These are phyloP conservation scores for Aphidoletes aphidimyza DNA, from an alignment of 2,888 invertebrate genomes.

Conservation along the genomic window DNA sequence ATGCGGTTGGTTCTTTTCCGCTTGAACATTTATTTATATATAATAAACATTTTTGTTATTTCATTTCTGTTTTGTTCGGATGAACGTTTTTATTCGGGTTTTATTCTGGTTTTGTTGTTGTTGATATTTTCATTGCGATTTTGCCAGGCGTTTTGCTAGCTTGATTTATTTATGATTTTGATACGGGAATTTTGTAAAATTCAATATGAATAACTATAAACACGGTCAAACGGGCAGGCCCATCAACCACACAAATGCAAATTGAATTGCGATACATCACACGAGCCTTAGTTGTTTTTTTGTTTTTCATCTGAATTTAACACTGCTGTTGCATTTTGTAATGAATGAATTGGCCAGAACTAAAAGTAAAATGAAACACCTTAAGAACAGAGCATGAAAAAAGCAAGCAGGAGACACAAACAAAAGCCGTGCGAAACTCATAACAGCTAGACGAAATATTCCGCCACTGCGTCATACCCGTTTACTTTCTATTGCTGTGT, in stretches of 20 bases:
- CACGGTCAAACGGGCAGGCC: too few species aligned
- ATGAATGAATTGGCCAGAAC: too few species aligned
- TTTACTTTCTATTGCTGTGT: too few species aligned
- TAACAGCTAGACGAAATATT: too few species aligned
- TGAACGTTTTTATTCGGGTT: neutral
- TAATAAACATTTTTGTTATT: neutral
- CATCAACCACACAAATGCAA: neutral
- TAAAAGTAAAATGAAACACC: too few species aligned
- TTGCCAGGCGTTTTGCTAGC: neutral
- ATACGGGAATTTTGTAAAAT: too few species aligned
- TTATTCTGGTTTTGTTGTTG: too few species aligned
- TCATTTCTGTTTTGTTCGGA: neutral
- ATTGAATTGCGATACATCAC: too few species aligned
- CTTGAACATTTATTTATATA: neutral
- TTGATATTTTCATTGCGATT: neutral
- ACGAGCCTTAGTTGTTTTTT: too few species aligned
- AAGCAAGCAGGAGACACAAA: neutral
- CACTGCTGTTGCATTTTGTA: too few species aligned
- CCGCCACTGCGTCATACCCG: neutral
- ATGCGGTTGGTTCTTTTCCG: neutral
- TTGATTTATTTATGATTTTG: constrained; percentile 27
- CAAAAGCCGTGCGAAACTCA: neutral
- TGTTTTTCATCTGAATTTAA: too few species aligned
- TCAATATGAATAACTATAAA: too few species aligned
- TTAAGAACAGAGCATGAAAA: neutral